These are phyloP conservation scores for Acanthosepion esculentum DNA, from an alignment of 2,888 invertebrate genomes.

Conservation along the genomic window DNA sequence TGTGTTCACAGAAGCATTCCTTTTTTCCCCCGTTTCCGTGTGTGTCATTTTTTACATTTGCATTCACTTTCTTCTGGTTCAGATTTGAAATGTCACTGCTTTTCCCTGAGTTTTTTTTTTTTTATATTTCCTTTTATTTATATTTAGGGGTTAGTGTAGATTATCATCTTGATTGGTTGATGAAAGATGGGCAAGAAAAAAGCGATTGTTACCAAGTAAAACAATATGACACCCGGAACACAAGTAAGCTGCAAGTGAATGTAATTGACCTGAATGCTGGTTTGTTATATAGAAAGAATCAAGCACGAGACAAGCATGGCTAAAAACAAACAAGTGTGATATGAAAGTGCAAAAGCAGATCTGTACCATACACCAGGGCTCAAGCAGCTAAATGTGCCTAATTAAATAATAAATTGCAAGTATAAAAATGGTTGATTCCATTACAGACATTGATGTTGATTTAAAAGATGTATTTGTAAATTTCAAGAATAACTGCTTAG, in stretches of 20 bases:
- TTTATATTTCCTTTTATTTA: neutral
- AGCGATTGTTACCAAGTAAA: neutral
- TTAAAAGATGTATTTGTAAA: too few relatives aligned
- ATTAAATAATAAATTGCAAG: too few relatives aligned
- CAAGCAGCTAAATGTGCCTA: too few relatives aligned
- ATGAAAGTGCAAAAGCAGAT: too few relatives aligned
- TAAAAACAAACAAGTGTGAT: too few relatives aligned
- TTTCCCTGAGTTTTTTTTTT: neutral
- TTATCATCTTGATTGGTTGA: neutral
- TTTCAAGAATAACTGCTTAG: too few relatives aligned
- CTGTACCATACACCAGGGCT: too few relatives aligned
- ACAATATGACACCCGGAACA: neutral
- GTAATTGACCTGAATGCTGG: neutral
- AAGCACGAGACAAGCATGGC: too few relatives aligned
- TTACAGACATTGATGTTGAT: too few relatives aligned
- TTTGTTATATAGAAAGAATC: neutral
- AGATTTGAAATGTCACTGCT: too few relatives aligned
- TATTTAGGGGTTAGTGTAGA: neutral
- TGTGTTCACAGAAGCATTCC: neutral
- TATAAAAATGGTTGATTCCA: too few relatives aligned
- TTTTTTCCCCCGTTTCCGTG: neutral
- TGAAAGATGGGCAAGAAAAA: neutral
- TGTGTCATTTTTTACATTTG: neutral
- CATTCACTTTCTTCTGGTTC: neutral
- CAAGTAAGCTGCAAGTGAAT: neutral